Evolutionary conservation across 2,888 invertebrate species (phyloP).

Genomic region (Osmoderma eremita): DNA sequence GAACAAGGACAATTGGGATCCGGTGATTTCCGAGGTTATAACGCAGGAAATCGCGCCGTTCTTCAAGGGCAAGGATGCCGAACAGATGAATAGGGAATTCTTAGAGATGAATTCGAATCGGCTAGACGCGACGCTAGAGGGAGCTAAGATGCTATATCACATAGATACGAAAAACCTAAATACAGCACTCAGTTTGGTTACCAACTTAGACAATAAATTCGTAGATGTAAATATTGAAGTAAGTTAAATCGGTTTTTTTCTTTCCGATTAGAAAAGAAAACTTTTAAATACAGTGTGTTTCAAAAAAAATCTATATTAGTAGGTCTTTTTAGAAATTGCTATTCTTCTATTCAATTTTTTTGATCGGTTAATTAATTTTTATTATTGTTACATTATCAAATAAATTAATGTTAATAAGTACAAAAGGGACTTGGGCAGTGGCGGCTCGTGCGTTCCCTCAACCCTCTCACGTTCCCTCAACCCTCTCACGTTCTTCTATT

Average conservation of each 20-base stretch:
- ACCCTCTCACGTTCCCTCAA: no score
- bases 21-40: slow-evolving; percentile 66
- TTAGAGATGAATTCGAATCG: slow-evolving; percentile 70
- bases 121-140: slow-evolving; percentile 83
- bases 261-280: neutral
- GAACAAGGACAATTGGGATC: slow-evolving; percentile 63
- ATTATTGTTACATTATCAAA: no score
- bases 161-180: slow-evolving; percentile 75
- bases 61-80: slow-evolving; percentile 67
- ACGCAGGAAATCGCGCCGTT: slow-evolving; percentile 66
- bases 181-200: slow-evolving; percentile 72
- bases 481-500: no score
- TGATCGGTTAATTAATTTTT: no score
- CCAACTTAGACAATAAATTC: slow-evolving; percentile 66
- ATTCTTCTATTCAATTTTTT: no score
- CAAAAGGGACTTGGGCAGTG: no score
- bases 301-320: no score
- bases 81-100: slow-evolving; percentile 76
- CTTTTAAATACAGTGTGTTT: slow-evolving; percentile 1
- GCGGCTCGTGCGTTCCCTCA: no score
- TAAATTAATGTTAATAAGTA: no score
- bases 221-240: slow-evolving; percentile 67
- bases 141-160: slow-evolving; percentile 81
- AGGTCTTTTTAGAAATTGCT: no score
- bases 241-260: slow-evolving; percentile 48